These are phyloP conservation scores for Smittia sp. DNA, from an alignment of 2,888 invertebrate species.

Conservation along the genomic window DNA sequence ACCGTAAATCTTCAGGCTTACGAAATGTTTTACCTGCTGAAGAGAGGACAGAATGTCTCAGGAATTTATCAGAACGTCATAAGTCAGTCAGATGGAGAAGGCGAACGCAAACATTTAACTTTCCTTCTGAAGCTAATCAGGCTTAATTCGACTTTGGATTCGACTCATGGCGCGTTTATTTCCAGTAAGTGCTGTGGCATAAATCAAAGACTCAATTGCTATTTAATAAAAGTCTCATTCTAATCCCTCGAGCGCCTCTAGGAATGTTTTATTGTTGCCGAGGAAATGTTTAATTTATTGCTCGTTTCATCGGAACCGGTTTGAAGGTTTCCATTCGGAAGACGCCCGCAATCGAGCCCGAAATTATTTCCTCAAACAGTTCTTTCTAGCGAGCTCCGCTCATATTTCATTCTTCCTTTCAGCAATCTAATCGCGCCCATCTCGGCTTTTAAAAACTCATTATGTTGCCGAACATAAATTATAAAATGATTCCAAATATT, in stretches of 20 bases:
- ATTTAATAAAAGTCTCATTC: not conserved
- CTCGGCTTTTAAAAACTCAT: not conserved
- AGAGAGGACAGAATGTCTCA: no score
- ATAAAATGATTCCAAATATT: not conserved
- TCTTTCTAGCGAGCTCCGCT: not conserved
- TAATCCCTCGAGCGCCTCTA: not conserved
- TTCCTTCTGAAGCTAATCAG: not conserved
- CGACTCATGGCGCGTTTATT: not conserved
- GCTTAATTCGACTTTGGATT: not conserved
- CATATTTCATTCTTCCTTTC: not conserved
- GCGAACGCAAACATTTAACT: not conserved
- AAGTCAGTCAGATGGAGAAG: no score
- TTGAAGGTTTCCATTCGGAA: not conserved
- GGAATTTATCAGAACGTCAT: no score
- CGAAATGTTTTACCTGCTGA: not conserved
- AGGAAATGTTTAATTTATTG: not conserved
- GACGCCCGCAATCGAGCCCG: not conserved
- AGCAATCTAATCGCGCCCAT: not conserved
- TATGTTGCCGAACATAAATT: constrained; percentile 7
- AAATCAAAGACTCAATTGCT: not conserved
- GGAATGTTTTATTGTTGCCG: not conserved
- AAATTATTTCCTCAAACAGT: constrained; percentile 1
- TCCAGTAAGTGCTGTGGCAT: not conserved
- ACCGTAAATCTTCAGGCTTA: not conserved
- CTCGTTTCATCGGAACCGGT: not conserved